These are phyloP conservation scores for Ahaetulla prasina DNA, from an alignment of 2,113 vertebrate genomes.

Conservation along the genomic window DNA sequence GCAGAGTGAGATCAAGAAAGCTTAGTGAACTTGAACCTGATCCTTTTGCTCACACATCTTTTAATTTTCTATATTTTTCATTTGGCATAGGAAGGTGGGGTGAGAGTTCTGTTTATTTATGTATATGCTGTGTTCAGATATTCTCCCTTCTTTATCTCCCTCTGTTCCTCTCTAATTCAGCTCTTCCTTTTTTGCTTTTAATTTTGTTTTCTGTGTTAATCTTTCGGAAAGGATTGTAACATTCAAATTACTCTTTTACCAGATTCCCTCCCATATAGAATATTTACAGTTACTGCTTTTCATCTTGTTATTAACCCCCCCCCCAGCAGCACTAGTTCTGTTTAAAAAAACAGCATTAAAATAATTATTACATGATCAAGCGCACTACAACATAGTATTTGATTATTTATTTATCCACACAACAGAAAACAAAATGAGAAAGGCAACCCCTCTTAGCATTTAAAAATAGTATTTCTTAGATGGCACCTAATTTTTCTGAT, in stretches of 20 bases:
- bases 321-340: background rate
- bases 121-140: background rate
- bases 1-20: conserved; percentile 91
- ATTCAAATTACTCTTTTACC: background rate
- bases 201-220: conserved; percentile 52
- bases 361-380: background rate
- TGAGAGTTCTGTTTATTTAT: conserved; percentile 19
- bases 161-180: conserved; percentile 1
- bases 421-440: background rate
- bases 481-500: background rate
- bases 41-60: conserved; percentile 71
- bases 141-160: conserved; percentile 9
- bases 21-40: conserved; percentile 82
- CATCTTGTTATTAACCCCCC: background rate
- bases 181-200: conserved; percentile 54
- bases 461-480: background rate
- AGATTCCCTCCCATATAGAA: background rate
- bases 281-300: background rate
- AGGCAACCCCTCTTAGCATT: background rate
- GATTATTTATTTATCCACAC: background rate
- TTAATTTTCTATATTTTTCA: conserved; percentile 35
- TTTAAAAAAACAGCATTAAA: background rate
- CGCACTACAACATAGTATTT: background rate
- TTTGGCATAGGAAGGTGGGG: conserved; percentile 36
- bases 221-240: background rate